phyloP scores from a whole-genome alignment of 2,113 vertebrate genomes.

The Dasyornis broadbenti region DNA sequence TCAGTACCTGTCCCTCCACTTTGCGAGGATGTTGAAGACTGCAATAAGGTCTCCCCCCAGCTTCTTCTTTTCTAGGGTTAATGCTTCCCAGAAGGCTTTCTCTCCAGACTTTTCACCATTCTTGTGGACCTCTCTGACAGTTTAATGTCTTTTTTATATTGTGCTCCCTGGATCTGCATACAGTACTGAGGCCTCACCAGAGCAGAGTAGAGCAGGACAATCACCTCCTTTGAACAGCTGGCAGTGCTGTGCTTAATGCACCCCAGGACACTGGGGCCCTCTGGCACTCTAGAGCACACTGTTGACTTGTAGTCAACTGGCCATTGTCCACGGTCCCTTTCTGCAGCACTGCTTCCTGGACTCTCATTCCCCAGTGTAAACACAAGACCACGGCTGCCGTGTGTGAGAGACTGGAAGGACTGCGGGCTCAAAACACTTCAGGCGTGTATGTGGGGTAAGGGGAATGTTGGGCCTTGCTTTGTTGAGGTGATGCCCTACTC shows the following conservation, averaged over 20 bases:
- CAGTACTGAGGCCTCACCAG: not conserved
- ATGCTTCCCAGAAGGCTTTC: not conserved
- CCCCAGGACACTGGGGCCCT: not conserved
- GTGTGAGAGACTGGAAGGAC: not conserved
- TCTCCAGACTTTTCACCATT: not conserved
- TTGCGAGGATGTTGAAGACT: not conserved
- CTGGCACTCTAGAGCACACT: not conserved
- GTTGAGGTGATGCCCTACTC: not conserved
- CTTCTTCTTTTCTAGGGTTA: not conserved
- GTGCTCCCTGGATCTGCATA: not conserved
- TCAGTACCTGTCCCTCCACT: not conserved
- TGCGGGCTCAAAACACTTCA: not conserved
- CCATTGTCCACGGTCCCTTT: not conserved
- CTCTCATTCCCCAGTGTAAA: not conserved
- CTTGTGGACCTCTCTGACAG: not conserved
- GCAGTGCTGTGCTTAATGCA: not conserved
- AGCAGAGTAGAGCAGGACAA: not conserved
- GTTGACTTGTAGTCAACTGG: not conserved
- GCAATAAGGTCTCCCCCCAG: not conserved
- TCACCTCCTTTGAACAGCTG: not conserved
- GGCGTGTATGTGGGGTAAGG: accelerated
- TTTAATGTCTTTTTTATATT: not conserved
- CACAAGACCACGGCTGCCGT: not conserved
- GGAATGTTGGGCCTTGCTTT: not conserved
- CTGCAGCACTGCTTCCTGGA: not conserved